These are phyloP conservation scores for Centropus unirufus DNA, from an alignment of 2,113 vertebrate genomes.

Conservation along the genomic window DNA sequence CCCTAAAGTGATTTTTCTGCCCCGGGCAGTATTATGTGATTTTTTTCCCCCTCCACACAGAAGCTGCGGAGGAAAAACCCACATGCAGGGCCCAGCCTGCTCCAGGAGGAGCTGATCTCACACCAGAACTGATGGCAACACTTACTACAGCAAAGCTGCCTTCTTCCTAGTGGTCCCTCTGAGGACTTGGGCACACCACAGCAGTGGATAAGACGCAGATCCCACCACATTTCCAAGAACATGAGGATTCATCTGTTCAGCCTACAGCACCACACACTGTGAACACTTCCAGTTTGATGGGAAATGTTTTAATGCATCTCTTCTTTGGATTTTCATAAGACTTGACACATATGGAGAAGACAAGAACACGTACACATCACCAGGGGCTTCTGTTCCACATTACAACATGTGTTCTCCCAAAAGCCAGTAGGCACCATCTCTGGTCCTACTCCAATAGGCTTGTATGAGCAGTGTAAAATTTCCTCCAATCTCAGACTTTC, in stretches of 20 bases:
- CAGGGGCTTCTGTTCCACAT: background rate
- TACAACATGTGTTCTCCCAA: background rate
- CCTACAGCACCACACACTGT: background rate
- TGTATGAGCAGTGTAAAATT: background rate
- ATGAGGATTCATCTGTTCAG: background rate
- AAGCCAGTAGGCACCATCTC: background rate
- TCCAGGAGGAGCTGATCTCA: background rate
- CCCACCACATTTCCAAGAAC: background rate
- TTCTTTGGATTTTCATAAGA: background rate
- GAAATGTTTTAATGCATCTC: background rate
- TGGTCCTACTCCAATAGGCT: background rate
- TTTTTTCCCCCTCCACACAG: background rate
- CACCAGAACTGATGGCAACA: background rate
- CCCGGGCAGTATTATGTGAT: background rate
- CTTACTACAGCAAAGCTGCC: background rate
- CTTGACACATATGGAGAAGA: background rate
- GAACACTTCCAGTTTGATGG: background rate
- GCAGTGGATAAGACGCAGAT: background rate
- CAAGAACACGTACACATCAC: background rate
- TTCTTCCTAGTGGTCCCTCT: accelerated
- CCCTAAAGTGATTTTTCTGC: background rate
- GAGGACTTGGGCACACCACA: accelerated
- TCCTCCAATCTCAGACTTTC: background rate
- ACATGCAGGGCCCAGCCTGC: background rate
- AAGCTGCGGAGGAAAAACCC: background rate